Evolutionary conservation across 2,113 vertebrate species (phyloP), one percentile per base, ranked within the genome.

Genomic region (Clarias macrocephalus): DNA sequence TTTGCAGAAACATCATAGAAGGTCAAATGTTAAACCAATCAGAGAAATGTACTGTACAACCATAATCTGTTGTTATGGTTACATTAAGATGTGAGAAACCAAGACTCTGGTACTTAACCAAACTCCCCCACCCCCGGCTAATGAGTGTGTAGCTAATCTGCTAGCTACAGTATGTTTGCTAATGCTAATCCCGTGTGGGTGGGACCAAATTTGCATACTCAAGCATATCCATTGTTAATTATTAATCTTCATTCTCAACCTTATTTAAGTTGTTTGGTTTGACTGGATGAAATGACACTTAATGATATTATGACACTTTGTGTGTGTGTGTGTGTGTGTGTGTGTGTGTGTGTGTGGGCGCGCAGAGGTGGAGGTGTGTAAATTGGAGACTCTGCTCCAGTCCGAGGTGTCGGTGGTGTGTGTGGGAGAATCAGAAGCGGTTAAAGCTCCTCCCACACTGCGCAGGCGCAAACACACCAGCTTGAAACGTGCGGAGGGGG

Each of bases 381-480:
- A 97, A 89, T 92, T 96, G 0, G 97, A 97, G 92, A 97, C 96
- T 1, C 92, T 96, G 85, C 92, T 95, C 30, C 95, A 96, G 88
- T 89, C 96, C 0, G 96, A 97, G 73, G 96, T 97, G 25, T 85
- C 96, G 0, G 94, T 96, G 92, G 93, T 95, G n/a, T 93, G 95
- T 30, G 85, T 96, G 2, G 96, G 95, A 19, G 96, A 96, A 15
- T 90, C 92, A 1, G 96, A 96, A 0, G 65, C 91, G 0, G 93
- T 95, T 28, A 95, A 95, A 60, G 90, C 96, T 2, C 93, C 96
- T 1, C 93, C 95, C 0, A 88, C 92, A 42, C 90, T 97, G 89
- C 95, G 97, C 54, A 94, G 97, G 59, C 94, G 97, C 62, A 98
- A 97, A 83, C 95, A 96, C 37, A 93, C 93, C n/a, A 95, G 95